Base-by-base conservation (phyloP, 2,113 vertebrate genomes). In the Leptobrachium leishanense region DNA sequence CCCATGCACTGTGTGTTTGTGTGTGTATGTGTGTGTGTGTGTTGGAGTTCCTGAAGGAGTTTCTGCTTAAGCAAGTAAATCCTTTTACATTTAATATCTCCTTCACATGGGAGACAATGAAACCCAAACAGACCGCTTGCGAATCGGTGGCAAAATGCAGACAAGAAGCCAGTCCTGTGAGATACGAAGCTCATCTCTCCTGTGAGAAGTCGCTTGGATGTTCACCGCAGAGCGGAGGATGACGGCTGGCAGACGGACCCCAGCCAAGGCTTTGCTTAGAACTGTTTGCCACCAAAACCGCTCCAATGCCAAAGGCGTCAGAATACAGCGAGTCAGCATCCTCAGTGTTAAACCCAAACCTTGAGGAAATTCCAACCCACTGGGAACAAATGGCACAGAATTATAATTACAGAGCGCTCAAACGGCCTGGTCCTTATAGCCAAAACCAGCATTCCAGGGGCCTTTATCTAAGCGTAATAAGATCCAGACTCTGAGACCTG, bases 401-500 rank as follows among this genome's bases (percentile, higher is more conserved):
- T 39, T 72, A 69, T 65, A 84, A 78, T 85, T 77, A 82, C 55
- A 64, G 72, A 7, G 72, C 68, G 84, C 43, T 65, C 79, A 78
- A 83, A 83, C 82, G 80, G 77, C 81, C 65, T 68, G 7, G 79
- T 82, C 81, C 81, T 81, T 84, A 73, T 83, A 85, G 79, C 86
- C 86, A 88, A 86, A 85, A 83, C 84, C 82, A 75, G 83, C 82
- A 87, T 90, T 86, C 87, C 83, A 85, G 0, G 66, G 84, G 85
- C 87, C 86, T 83, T 87, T 87, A 85, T 83, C 82, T 77, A 86
- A 86, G 84, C 82, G 82, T 15, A 82, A 67, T 67, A 44, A n/a
- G 7, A 74, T 67, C 40, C 77, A 80, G 71, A 80, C 71, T 41
- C 70, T 74, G 39, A 20, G 31, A 20, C 40, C 44, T 31, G 44